Base-by-base conservation (phyloP, 1,140 invertebrate species). In the Bombus waltoni region DNA sequence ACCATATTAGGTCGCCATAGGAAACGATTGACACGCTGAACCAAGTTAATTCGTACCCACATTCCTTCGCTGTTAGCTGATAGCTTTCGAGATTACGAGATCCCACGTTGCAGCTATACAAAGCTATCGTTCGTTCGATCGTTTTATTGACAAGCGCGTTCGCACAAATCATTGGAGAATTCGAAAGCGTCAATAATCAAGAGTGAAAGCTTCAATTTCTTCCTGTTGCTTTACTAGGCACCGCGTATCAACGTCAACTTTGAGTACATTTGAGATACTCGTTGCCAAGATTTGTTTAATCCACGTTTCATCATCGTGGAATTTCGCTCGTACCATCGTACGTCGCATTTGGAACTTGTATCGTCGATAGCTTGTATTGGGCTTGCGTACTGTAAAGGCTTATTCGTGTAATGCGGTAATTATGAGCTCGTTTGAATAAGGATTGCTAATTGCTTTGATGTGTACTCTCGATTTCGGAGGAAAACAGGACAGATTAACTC, bases 111-210 rank as follows among this genome's bases (percentile, higher is more conserved):
- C 25, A 32, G 28, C 4, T 11, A 5, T 18, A 11, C 38, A 42
- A 44, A n/a, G 35, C 74, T 44, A 44, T 57, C 81, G n/a, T n/a
- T 57, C n/a, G 47, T 78, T 83, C n/a, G 75, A 44, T 71, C 38
- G 35, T 70, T 83, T 71, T 32, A 78, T 78, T 8, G 75, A 78
- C 82, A 83, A 57, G 4, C 15, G 13, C 18, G 22, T 1, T 13
- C 57, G 32, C 22, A 44, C 25, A n/a, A 35, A 35, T 25, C 35
- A n/a, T 1, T 1, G 40, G n/a, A 28, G 80, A 32, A 38, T 25
- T 32, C 9, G 13, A 13, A 38, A 28, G 3, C n/a, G 11, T 70
- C 38, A 1, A 59, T 74, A 32, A 74, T 62, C 22, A 44, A 42
- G 6, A 28, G 18, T 3, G 70, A 40, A 44, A 32, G 25, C 32